Conservation (phyloP, 2,113 vertebrate genomes). For the Boulengeromyrus knoepffleri region DNA sequence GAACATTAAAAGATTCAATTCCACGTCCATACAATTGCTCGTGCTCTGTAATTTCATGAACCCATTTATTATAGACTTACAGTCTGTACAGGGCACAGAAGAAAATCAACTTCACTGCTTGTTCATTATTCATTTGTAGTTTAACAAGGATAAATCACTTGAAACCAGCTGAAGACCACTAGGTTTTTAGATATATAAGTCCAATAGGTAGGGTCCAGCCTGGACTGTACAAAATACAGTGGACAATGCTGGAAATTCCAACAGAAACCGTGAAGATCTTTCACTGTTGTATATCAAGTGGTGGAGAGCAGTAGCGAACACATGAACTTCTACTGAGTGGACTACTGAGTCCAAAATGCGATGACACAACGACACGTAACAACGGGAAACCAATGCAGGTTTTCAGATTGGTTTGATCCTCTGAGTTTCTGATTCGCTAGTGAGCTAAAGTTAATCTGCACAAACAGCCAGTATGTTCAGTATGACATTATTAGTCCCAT, state of each 20-base stretch:
- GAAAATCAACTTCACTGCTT: background rate
- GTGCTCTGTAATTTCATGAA: background rate
- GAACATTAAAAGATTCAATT: background rate
- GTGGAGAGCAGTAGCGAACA: background rate
- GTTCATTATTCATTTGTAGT: background rate
- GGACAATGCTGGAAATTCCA: background rate
- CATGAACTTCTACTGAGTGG: background rate
- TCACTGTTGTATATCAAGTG: background rate
- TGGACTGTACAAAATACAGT: background rate
- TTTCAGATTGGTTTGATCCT: background rate
- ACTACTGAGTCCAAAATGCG: background rate
- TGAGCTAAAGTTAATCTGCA: background rate
- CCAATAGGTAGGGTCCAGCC: background rate
- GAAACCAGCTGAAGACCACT: background rate
- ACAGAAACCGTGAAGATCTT: background rate
- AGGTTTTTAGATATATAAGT: background rate
- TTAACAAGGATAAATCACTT: background rate
- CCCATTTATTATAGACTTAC: background rate
- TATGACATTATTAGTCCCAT: background rate
- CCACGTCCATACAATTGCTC: background rate
- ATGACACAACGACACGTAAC: background rate
- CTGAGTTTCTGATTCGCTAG: background rate
- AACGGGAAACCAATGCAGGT: background rate
- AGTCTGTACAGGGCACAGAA: background rate
- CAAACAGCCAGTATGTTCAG: background rate